phyloP scores from a whole-genome alignment of 2,797 vertebrate genomes.

The Urocyon cinereoargenteus region DNA sequence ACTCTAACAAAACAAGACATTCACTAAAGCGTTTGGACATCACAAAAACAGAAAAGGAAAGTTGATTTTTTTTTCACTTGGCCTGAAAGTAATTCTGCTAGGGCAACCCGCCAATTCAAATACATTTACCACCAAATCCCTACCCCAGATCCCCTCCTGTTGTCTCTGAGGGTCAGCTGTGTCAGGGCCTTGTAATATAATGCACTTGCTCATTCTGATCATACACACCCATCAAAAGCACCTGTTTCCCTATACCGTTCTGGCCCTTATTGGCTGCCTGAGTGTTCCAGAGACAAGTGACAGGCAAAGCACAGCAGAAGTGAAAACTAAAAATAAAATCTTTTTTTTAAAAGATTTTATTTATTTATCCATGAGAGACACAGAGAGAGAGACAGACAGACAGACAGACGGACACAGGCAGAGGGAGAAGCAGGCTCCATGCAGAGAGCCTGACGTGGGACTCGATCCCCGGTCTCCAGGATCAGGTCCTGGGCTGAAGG shows the following conservation, averaged over 20 bases:
- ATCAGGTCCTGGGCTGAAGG: too few relatives aligned
- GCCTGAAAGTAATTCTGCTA: not conserved
- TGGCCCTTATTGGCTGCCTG: not conserved
- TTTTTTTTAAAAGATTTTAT: too few relatives aligned
- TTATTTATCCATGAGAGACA: too few relatives aligned
- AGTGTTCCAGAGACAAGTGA: not conserved
- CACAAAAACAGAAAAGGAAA: not conserved
- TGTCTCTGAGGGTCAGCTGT: too few relatives aligned
- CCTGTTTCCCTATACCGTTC: not conserved
- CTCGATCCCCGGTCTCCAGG: too few relatives aligned
- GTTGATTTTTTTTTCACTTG: conserved; percentile 1
- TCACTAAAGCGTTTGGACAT: not conserved
- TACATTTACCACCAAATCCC: not conserved
- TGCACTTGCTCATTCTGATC: not conserved
- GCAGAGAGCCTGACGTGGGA: too few relatives aligned
- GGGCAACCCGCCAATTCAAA: conserved; percentile 19
- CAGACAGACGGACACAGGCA: too few relatives aligned
- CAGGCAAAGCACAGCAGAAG: not conserved
- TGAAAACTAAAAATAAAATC: not conserved
- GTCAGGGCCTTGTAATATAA: not conserved
- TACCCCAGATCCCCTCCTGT: not conserved
- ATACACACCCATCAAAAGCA: not conserved
- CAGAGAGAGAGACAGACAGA: too few relatives aligned
- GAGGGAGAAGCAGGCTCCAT: too few relatives aligned
- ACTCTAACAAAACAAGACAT: not conserved